phyloP scores from a whole-genome alignment of 1,140 invertebrate genomes.

The Rhagoletis pomonella region DNA sequence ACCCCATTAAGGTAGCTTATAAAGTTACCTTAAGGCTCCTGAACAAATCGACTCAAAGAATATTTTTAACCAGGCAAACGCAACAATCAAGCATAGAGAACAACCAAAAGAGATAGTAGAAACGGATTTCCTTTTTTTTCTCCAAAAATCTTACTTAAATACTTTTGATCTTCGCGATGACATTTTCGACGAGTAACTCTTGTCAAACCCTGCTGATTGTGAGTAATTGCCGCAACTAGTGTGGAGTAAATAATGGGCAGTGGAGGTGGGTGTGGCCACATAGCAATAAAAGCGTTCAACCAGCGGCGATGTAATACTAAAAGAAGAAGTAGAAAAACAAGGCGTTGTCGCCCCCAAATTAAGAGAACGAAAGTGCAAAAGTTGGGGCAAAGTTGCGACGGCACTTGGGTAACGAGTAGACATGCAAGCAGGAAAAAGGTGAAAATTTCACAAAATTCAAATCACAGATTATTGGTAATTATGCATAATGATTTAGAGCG shows the following conservation, averaged over 20 bases:
- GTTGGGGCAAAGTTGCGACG: slow-evolving; percentile 15
- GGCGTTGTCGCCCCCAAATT: slow-evolving; percentile 21
- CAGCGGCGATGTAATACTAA: too few species aligned
- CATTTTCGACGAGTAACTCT: background rate
- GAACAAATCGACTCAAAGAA: too few species aligned
- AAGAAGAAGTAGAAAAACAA: background rate
- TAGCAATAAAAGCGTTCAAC: background rate
- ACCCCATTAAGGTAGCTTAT: too few species aligned
- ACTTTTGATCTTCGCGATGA: too few species aligned
- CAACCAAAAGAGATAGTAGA: background rate
- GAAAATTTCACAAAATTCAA: slow-evolving; percentile 38
- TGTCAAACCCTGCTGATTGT: slow-evolving; percentile 28
- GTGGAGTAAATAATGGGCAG: background rate
- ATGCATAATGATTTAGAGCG: slow-evolving; percentile 52
- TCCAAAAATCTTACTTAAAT: background rate
- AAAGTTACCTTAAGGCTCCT: too few species aligned
- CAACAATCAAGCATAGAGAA: background rate
- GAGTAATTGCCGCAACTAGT: slow-evolving; percentile 38
- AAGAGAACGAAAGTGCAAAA: slow-evolving; percentile 31
- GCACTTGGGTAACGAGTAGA: background rate
- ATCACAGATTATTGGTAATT: slow-evolving; percentile 48
- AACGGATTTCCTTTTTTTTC: background rate
- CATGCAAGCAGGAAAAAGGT: background rate
- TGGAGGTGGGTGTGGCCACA: background rate
- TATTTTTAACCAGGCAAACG: too few species aligned